phyloP scores from a whole-genome alignment of 2,888 invertebrate genomes.

The Ephialtes manifestator region DNA sequence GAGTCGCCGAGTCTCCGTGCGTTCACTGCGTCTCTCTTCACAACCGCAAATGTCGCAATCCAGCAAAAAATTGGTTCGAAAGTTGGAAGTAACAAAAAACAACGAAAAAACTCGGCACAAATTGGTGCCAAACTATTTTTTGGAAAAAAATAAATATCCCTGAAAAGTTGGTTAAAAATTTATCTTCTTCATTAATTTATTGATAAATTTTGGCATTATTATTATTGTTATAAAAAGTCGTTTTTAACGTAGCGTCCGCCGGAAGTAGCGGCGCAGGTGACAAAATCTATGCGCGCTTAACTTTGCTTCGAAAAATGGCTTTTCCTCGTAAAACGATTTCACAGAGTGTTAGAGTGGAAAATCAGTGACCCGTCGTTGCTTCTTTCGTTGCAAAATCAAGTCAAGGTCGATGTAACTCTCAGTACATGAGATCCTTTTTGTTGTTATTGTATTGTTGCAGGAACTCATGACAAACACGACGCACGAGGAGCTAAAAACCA shows the following conservation, averaged over 20 bases:
- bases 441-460: conserved; percentile 85
- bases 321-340: conserved; percentile 61
- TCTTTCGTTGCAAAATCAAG: conserved; percentile 32
- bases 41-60: conserved; percentile 39
- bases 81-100: too few relatives aligned
- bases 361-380: conserved; percentile 35
- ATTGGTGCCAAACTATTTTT: too few relatives aligned
- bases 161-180: too few relatives aligned
- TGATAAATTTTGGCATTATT: too few relatives aligned
- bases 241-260: too few relatives aligned
- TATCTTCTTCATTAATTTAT: too few relatives aligned
- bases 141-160: too few relatives aligned
- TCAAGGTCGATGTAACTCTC: conserved; percentile 47
- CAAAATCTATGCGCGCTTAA: background rate
- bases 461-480: conserved; percentile 92
- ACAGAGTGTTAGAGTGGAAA: conserved; percentile 69
- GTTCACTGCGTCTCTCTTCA: conserved; percentile 56
- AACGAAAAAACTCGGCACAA: too few relatives aligned
- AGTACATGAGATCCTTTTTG: conserved; percentile 23
- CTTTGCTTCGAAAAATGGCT: conserved; percentile 18
- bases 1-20: background rate
- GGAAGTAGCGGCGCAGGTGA: conserved; percentile 1
- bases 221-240: too few relatives aligned
- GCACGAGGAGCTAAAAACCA: conserved; percentile 94
- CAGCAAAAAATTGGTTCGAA: too few relatives aligned